Evolutionary conservation across 37 sponge, comb jelly and placozoan species (phyloP).

Genomic region (Hormiphora californensis): DNA sequence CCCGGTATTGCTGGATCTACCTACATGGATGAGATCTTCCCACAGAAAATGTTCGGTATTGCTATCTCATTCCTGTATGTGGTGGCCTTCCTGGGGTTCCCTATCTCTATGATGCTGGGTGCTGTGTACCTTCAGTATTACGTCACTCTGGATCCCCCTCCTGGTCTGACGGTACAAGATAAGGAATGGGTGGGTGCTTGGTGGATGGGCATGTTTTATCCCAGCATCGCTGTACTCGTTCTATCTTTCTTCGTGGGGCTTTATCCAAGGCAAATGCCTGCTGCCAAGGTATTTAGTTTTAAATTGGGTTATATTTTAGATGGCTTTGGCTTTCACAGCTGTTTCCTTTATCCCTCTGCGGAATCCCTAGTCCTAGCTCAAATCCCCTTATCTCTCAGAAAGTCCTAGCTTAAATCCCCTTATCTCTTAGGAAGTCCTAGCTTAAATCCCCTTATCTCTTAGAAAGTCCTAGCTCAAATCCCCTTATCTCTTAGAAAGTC

Average conservation of each 20-base stretch:
- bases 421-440: too few species aligned
- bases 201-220: constrained; percentile 40
- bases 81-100: constrained; percentile 16
- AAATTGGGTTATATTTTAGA: too few species aligned
- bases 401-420: too few species aligned
- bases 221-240: background rate
- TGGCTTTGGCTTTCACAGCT: too few species aligned
- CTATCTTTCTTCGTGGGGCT: background rate
- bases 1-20: constrained; percentile 41
- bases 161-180: background rate
- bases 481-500: too few species aligned
- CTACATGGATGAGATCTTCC: constrained; percentile 50
- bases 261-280: constrained; percentile 44
- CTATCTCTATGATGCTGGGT: background rate
- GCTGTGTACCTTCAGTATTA: background rate
- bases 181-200: constrained; percentile 54
- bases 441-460: too few species aligned
- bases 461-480: too few species aligned
- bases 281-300: constrained; percentile 38
- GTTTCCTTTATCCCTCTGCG: too few species aligned
- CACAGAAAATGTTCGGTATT: constrained; percentile 33
- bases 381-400: too few species aligned
- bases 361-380: too few species aligned
- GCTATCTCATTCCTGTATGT: constrained; percentile 36
- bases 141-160: background rate